Conservation (phyloP, 2,888 invertebrate genomes). For the Thecophora atra region DNA sequence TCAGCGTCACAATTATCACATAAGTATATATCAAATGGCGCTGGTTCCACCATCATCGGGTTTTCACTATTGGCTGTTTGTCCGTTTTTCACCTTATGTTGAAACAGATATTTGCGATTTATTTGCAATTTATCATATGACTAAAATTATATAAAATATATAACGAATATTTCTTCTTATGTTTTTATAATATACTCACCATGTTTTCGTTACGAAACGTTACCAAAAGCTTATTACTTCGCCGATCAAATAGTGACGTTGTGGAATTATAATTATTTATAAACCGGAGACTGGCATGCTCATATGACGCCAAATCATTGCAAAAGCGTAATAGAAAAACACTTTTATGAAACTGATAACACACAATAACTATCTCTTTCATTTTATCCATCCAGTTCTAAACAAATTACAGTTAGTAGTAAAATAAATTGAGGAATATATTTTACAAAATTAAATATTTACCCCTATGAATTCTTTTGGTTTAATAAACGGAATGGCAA, state of each 20-base stretch:
- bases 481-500: constrained; percentile 72
- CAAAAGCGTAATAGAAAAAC: constrained; percentile 77
- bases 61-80: constrained; percentile 61
- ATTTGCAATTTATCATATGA: constrained; percentile 64
- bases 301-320: constrained; percentile 74
- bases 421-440: neutral
- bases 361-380: constrained; percentile 74
- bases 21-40: constrained; percentile 74
- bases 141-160: constrained; percentile 45
- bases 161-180: neutral
- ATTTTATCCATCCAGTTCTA: constrained; percentile 72
- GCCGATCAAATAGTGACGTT: constrained; percentile 75
- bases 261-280: constrained; percentile 79
- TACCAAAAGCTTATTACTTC: constrained; percentile 74
- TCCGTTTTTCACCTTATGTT: constrained; percentile 62
- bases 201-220: constrained; percentile 81
- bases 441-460: constrained; percentile 49
- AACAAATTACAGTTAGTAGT: constrained; percentile 1
- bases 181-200: constrained; percentile 62
- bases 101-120: constrained; percentile 66
- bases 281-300: constrained; percentile 73
- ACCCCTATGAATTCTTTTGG: constrained; percentile 68
- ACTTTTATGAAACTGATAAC: constrained; percentile 78
- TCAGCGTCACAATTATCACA: constrained; percentile 82
- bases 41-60: constrained; percentile 70